Percentiles rank a stretch among this genome's conserved stretches.
Evolutionary conservation across 1,140 invertebrate genomes (phyloP).

Genomic region (Mya arenaria): DNA sequence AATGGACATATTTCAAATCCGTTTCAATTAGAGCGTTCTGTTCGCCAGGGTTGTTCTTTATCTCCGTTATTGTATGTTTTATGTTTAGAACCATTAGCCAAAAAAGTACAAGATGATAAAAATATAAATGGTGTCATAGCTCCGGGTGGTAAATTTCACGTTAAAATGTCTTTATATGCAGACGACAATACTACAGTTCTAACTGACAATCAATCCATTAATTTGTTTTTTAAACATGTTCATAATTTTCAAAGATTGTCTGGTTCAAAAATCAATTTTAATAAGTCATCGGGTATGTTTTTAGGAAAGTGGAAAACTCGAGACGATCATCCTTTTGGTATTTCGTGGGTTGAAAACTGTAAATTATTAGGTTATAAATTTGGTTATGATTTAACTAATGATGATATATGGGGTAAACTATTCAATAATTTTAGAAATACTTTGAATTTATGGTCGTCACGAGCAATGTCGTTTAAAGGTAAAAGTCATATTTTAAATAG

Average conservation of each 20-base stretch:
- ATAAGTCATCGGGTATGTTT: conserved; percentile 55
- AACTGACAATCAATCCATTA: conserved; percentile 36
- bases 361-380: conserved; percentile 56
- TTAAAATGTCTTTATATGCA: conserved; percentile 57
- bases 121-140: conserved; percentile 58
- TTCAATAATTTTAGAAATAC: conserved; percentile 45
- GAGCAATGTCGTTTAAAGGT: conserved; percentile 52
- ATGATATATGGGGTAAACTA: conserved; percentile 54
- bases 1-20: conserved; percentile 64
- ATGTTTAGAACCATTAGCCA: conserved; percentile 72
- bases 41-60: conserved; percentile 79
- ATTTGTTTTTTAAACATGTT: conserved; percentile 33
- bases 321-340: conserved; percentile 57
- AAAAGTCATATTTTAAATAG: conserved; percentile 50
- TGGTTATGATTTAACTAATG: conserved; percentile 40
- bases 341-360: conserved; percentile 53
- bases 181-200: conserved; percentile 58
- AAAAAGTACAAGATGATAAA: conserved; percentile 36
- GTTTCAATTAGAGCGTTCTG: conserved; percentile 69
- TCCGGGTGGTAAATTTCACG: conserved; percentile 37
- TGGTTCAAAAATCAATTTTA: conserved; percentile 58
- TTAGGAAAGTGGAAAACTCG: conserved; percentile 57
- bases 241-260: conserved; percentile 45
- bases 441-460: conserved; percentile 32
- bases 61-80: conserved; percentile 80